Percentiles rank a stretch among this genome's conserved stretches.
These are phyloP conservation scores for Ceratosolen solmsi DNA, from an alignment of 1,140 invertebrate species.

Conservation along the genomic window DNA sequence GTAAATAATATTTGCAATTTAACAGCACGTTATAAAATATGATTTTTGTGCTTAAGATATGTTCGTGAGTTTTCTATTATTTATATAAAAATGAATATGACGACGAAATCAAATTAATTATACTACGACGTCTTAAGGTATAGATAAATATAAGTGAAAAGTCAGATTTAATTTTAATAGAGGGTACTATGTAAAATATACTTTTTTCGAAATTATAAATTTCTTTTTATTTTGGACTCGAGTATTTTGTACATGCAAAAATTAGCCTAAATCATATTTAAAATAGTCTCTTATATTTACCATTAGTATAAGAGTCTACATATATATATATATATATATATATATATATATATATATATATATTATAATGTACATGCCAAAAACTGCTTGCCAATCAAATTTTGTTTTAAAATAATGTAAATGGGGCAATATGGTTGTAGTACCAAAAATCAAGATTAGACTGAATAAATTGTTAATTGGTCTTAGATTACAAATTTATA, in stretches of 20 bases:
- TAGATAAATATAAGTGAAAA: not conserved
- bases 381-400: constrained; percentile 22
- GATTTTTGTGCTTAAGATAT: not conserved
- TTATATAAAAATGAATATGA: not conserved
- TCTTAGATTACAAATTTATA: not conserved
- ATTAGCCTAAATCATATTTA: not conserved
- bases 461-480: constrained; percentile 4
- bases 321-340: too few species aligned
- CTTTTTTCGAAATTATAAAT: not conserved
- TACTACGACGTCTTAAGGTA: too few species aligned
- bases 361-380: constrained; percentile 18
- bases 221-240: not conserved
- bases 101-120: not conserved
- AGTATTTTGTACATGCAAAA: not conserved
- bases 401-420: constrained; percentile 4
- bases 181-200: not conserved
- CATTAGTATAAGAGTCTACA: not conserved
- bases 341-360: too few species aligned
- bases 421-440: not conserved
- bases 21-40: not conserved
- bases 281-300: not conserved
- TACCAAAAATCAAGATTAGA: constrained; percentile 7
- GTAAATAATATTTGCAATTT: constrained; percentile 16
- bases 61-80: not conserved
- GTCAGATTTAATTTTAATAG: not conserved